Evolutionary conservation across 2,888 invertebrate genomes (phyloP).

Genomic region (Acanthosoma haemorrhoidale): DNA sequence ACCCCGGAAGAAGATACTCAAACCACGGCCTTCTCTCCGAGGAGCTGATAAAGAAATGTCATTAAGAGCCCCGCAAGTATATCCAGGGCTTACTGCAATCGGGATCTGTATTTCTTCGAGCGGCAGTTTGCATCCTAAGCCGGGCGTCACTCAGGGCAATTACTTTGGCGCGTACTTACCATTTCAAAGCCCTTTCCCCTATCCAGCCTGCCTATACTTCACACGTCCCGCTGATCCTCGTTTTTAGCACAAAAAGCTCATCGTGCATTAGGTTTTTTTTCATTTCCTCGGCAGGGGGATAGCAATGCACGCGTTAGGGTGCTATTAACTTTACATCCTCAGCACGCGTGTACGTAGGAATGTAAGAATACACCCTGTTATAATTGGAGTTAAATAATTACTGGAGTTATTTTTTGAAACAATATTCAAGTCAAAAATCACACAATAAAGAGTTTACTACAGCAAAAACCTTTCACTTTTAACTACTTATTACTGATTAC

Average conservation of each 20-base stretch:
- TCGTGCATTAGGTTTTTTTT: not conserved
- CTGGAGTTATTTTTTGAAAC: too few relatives aligned
- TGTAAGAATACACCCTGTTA: too few relatives aligned
- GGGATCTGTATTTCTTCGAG: not conserved
- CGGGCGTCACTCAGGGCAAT: not conserved
- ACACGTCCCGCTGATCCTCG: not conserved
- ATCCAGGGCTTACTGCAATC: not conserved
- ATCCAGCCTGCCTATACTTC: not conserved
- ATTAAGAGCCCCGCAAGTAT: not conserved
- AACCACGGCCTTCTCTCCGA: too few relatives aligned
- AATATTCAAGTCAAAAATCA: too few relatives aligned
- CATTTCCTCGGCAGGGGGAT: too few relatives aligned
- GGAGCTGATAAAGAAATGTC: not conserved
- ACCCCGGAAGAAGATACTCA: not conserved
- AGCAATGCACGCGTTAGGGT: too few relatives aligned
- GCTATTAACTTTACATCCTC: too few relatives aligned
- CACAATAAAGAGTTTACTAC: too few relatives aligned
- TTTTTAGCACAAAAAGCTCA: not conserved
- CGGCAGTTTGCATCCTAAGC: conserved; percentile 4
- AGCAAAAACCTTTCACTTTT: too few relatives aligned
- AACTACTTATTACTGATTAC: too few relatives aligned
- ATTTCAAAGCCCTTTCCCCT: not conserved
- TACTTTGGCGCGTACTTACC: not conserved
- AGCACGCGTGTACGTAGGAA: too few relatives aligned
- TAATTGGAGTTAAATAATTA: too few relatives aligned